Base-by-base conservation (phyloP, 1,140 invertebrate species). In the Bombus terrestris region DNA sequence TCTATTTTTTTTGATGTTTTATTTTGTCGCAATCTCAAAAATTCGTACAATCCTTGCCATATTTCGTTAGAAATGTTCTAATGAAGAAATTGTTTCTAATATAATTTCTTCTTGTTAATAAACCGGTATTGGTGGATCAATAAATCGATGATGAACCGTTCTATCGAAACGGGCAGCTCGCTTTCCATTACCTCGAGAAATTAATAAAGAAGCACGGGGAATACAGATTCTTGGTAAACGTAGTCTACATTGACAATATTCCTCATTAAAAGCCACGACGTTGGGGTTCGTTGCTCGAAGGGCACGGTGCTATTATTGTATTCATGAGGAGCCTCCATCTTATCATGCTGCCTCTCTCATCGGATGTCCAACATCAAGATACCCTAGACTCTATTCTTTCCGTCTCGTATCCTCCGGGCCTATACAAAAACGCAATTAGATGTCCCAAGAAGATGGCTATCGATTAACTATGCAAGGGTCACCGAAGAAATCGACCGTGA, bases 361-460 rank as follows among this genome's bases (percentile, higher is more conserved):
- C 85, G 74, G 74, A 66, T 79, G 43, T 75, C 75, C 79, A 59
- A 81, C 79, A 47, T 39, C 78, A 22, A 32, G 73, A 62, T 81
- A 82, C 79, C 66, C 53, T n/a, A 72, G 69, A 75, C 79, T 82
- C 71, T 59, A 22, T 86, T 86, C 77, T 73, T 81, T 75, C 35
- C 47, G 35, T 47, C 84, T 22, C 68, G 77, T 80, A 62, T 83
- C 81, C 68, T 77, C 72, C 64, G 57, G 73, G 82, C 77, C 76
- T 83, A 83, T 69, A 87, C 86, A 93, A 92, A 92, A 93, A 92
- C 90, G 89, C 93, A 93, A 93, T 93, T 92, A 92, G 91, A 88
- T 86, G 59, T 64, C 86, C 76, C 71, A 86, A 80, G 88, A 89
- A 89, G 89, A 90, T 79, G 84, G 39, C 75, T 74, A 53, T 75